phyloP scores from a whole-genome alignment of 1,140 invertebrate species.

The Drosophila parabipectinata region DNA sequence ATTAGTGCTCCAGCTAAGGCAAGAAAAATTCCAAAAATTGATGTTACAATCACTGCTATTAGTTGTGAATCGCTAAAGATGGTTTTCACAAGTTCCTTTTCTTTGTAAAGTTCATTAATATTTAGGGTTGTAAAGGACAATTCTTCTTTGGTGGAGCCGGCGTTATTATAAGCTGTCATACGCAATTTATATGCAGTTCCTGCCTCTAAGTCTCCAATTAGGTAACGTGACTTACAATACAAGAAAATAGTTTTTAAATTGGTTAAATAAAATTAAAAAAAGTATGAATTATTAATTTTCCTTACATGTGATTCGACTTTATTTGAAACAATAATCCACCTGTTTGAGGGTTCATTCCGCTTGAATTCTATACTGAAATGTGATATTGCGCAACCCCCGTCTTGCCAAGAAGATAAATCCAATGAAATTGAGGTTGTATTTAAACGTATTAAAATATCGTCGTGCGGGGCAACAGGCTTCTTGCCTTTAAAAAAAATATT shows the following conservation, averaged over 20 bases:
- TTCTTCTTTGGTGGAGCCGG: slow-evolving; percentile 88
- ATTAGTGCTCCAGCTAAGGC: slow-evolving; percentile 85
- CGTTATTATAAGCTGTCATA: slow-evolving; percentile 89
- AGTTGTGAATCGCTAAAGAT: slow-evolving; percentile 85
- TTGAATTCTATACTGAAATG: slow-evolving; percentile 88
- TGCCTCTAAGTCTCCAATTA: slow-evolving; percentile 88
- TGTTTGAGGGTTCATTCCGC: slow-evolving; percentile 83
- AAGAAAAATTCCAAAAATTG: slow-evolving; percentile 84
- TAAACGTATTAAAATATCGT: slow-evolving; percentile 85
- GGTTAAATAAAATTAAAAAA: background rate
- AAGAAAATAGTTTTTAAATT: background rate
- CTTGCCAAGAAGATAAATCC: slow-evolving; percentile 87
- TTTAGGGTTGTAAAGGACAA: slow-evolving; percentile 88
- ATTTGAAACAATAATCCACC: slow-evolving; percentile 85
- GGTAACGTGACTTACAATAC: slow-evolving; percentile 75
- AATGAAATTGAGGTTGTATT: slow-evolving; percentile 88
- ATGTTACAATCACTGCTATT: slow-evolving; percentile 85
- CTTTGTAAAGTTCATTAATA: slow-evolving; percentile 84
- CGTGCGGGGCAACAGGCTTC: slow-evolving; percentile 85
- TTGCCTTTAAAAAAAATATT: slow-evolving; percentile 83
- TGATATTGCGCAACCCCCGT: slow-evolving; percentile 88
- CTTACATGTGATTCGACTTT: slow-evolving; percentile 84
- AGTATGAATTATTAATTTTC: background rate
- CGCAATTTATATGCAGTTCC: slow-evolving; percentile 88
- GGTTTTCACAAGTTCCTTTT: slow-evolving; percentile 77